Base-by-base conservation (phyloP, 2,888 invertebrate species). In the Muschampia staudingeri region DNA sequence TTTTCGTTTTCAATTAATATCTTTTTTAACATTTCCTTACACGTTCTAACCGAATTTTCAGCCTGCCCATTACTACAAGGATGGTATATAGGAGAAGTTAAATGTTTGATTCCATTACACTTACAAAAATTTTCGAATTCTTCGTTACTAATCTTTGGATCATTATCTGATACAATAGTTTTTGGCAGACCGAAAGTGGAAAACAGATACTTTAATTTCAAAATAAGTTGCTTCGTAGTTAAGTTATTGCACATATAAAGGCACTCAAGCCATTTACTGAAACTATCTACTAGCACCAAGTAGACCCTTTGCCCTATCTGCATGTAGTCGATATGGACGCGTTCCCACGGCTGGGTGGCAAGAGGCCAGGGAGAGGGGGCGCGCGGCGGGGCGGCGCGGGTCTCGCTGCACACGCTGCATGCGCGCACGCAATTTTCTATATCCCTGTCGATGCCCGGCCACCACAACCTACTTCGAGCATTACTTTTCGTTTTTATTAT, bases 11-110 rank as follows among this genome's bases (percentile, higher is more conserved):
- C 70, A 19, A 40, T 40, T 25, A 71, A 40, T 40, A 71, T 71
- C n/a, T 40, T n/a, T 42, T 71, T 71, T 40, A 73, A 61, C 79
- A 76, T 72, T 44, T 76, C 76, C 40, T 75, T 76, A 42, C 80
- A 75, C 83, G 71, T 76, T 52, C 72, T 77, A 7, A 81, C 76
- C 25, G 72, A 81, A 67, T 73, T 77, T 65, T 81, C 77, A 30
- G 77, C 81, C 70, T 72, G 77, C 19, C 81, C 77, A 25, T 77
- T 81, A 19, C 81, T 73, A 84, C 88, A 89, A 89, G 91, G 88
- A 88, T 87, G 86, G 37, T 87, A 86, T 56, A 85, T 83, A 19
- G 86, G 75, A 61, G 56, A 56, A 1, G 56, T 61, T 3, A 83
- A 44, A 42, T 89, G 87, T 81, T 90, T 88, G 11, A 87, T 88